Evolutionary conservation across 2,113 vertebrate genomes (phyloP), one percentile per base, ranked within the genome.

Genomic region (Camelus dromedarius): DNA sequence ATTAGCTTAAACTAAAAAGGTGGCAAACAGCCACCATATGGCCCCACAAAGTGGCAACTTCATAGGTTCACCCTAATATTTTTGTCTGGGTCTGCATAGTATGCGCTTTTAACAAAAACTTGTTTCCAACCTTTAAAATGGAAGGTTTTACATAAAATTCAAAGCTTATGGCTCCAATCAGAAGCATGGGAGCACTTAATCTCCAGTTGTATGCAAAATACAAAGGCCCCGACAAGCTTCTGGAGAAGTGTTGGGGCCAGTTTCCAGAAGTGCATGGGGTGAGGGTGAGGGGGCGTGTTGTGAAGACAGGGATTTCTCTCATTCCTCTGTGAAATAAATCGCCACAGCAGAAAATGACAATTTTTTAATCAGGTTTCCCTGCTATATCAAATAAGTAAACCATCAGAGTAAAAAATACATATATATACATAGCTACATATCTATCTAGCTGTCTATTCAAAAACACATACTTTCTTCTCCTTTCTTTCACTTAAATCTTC

Each of bases 401-500:
- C 20, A 70, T 56, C 6, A 22, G 66, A 80, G n/a, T 22, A 56
- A 79, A 75, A 86, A 48, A 32, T 20, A 10, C 2, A 30, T 35
- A 62, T 8, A 7, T 0, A 20, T 46, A 20, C 4, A 54, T n/a
- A 12, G 32, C 46, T 60, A 5, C 5, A 8, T 58, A 11, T 50
- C 14, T 70, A n/a, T 12, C 13, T 60, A 8, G 32, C 12, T 20
- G 8, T 32, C 26, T 52, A 13, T 38, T 9, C 2, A 64, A 56
- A 67, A 3, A 15, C 20, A 54, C 1, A 22, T n/a, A 38, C 3
- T 0, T 56, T 96, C 64, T 94, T 30, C n/a, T 58, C 64, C 91
- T 89, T 91, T 58, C 42, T 91, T 32, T 16, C 38, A n/a, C 35
- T 95, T 97, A 91, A 87, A 83, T 79, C 70, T 92, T 79, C 50